Evolutionary conservation across 2,888 invertebrate species (phyloP), one percentile per base, ranked within the genome.

Genomic region (Scaeva pyrastri): DNA sequence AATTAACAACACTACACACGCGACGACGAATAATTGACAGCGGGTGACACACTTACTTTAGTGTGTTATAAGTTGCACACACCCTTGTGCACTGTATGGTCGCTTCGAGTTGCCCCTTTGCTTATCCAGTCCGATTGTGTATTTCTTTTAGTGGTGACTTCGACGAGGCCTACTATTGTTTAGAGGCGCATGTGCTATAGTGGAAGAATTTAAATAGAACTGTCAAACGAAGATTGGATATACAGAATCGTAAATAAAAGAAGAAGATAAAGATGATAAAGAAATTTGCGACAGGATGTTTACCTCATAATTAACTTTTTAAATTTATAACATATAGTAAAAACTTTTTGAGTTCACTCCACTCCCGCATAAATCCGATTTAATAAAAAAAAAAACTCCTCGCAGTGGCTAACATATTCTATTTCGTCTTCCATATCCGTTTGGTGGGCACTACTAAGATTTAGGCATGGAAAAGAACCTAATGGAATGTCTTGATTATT

Each of bases 21-120:
- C 85, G 85, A 73, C 81, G 85, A 81, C 76, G 50, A 36, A 23
- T 60, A 75, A 39, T 72, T 85, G 76, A 85, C 85, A 80, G 76
- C 85, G 81, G 66, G 70, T 85, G 81, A 73, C 81, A 85, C 85
- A 73, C 68, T 84, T 43, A 56, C 62, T 77, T 68, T 64, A 21
- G 76, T 81, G 85, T 85, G 81, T 77, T 81, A 73, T 73, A 76
- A 76, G 85, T 76, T 85, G 85, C 85, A 85, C 85, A 85, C 85
- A 85, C 85, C 85, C 85, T 85, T 85, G 81, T 85, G 81, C 85
- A 85, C 85, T 85, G 85, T 84, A 56, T 60, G 85, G 55, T 66
- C 58, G 79, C 50, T 43, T 73, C 71, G 45, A 77, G 68, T 72
- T 68, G 84, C 76, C 80, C 84, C 84, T 80, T 60, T 55, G 26